These are phyloP conservation scores for Torymus auratus DNA, from an alignment of 2,888 invertebrate genomes.

Conservation along the genomic window DNA sequence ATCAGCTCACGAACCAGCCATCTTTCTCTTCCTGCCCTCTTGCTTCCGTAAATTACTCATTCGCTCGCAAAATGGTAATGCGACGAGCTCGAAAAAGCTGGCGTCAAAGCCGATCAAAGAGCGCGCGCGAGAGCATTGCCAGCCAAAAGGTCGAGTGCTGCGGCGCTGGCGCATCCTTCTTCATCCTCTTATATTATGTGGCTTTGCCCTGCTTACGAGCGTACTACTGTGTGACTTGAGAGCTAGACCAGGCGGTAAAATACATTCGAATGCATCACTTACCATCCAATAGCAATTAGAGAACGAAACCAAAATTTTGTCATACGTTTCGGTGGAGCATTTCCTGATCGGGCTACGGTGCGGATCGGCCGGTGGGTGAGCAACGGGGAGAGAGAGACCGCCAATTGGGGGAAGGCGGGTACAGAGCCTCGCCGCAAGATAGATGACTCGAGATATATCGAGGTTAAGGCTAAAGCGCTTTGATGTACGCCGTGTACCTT, in stretches of 20 bases:
- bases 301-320: too few species aligned
- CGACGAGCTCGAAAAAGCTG: slow-evolving; percentile 7
- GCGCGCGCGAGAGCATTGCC: too few species aligned
- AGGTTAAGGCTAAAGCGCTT: slow-evolving; percentile 56
- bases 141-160: too few species aligned
- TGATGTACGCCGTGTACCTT: slow-evolving; percentile 33
- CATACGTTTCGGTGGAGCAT: too few species aligned
- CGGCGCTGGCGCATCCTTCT: too few species aligned
- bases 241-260: too few species aligned
- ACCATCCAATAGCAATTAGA: too few species aligned
- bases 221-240: too few species aligned
- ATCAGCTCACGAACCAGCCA: slow-evolving; percentile 9
- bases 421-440: slow-evolving; percentile 18
- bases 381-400: slow-evolving; percentile 12
- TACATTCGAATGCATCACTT: too few species aligned
- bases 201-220: too few species aligned
- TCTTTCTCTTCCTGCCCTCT: too few species aligned
- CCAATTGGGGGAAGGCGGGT: slow-evolving; percentile 4
- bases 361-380: not conserved
- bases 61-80: not conserved
- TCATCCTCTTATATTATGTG: too few species aligned
- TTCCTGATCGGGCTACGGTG: not conserved
- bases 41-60: not conserved
- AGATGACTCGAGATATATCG: slow-evolving; percentile 49
- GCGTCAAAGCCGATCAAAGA: not conserved